Conservation (phyloP, 2,113 vertebrate genomes). For the Tragulus kanchil region DNA sequence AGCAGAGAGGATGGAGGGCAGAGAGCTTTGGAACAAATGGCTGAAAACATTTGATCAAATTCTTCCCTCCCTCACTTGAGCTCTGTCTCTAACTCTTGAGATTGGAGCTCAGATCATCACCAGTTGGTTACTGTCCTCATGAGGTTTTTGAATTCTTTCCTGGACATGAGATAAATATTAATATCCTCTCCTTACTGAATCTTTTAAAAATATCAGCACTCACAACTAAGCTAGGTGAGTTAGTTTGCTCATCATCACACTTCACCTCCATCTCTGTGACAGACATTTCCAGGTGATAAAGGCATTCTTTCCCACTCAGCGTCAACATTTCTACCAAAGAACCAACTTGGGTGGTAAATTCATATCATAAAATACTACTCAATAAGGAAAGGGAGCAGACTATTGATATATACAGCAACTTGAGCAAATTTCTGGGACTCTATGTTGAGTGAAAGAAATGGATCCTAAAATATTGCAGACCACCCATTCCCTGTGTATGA, state of each 20-base stretch:
- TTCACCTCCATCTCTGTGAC: background rate
- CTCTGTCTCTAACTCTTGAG: background rate
- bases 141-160: background rate
- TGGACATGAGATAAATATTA: background rate
- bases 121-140: background rate
- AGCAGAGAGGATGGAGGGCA: background rate
- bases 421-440: background rate
- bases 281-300: background rate
- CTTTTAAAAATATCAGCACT: background rate
- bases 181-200: background rate
- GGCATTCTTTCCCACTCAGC: background rate
- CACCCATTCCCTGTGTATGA: background rate
- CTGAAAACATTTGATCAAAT: background rate
- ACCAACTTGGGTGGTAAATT: background rate
- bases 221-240: background rate
- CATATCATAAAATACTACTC: background rate
- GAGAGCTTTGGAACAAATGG: background rate
- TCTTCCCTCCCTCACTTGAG: background rate
- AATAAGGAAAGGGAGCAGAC: background rate
- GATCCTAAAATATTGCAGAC: background rate
- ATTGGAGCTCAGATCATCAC: background rate
- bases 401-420: too few relatives aligned
- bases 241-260: background rate
- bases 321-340: background rate
- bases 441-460: background rate